A percentile compares a stretch with the other conserved stretches of the same genome.
phyloP scores from a whole-genome alignment of 2,888 invertebrate genomes.

The Cephus rjabovi region DNA sequence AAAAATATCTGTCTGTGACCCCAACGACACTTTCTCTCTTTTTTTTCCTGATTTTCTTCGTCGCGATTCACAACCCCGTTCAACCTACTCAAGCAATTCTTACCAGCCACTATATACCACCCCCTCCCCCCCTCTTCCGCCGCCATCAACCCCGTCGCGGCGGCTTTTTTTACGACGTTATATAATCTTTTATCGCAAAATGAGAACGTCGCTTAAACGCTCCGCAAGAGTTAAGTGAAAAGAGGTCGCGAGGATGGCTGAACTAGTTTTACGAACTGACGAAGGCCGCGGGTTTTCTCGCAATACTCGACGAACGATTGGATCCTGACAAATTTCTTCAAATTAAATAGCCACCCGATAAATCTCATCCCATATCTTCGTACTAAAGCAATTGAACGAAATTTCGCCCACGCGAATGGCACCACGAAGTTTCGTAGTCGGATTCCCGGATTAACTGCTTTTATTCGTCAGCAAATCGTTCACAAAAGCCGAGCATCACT shows the following conservation, averaged over 20 bases:
- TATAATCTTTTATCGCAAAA: not conserved
- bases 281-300: not conserved
- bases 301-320: not conserved
- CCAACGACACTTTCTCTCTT: not conserved
- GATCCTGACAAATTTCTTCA: not conserved
- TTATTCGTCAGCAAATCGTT: not conserved
- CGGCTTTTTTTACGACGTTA: not conserved
- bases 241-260: not conserved
- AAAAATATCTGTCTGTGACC: not conserved
- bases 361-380: not conserved
- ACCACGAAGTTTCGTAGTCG: not conserved
- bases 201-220: not conserved
- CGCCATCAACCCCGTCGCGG: not conserved
- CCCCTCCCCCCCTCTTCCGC: accelerated
- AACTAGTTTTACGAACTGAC: not conserved
- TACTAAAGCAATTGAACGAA: not conserved
- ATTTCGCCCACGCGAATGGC: not conserved
- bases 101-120: not conserved
- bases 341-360: not conserved
- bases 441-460: not conserved
- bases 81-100: not conserved
- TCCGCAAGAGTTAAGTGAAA: not conserved
- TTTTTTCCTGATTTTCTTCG: not conserved
- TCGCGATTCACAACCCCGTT: not conserved
- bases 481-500: not conserved